These are phyloP conservation scores for Rutilus rutilus DNA, from an alignment of 2,113 vertebrate genomes.

Conservation along the genomic window DNA sequence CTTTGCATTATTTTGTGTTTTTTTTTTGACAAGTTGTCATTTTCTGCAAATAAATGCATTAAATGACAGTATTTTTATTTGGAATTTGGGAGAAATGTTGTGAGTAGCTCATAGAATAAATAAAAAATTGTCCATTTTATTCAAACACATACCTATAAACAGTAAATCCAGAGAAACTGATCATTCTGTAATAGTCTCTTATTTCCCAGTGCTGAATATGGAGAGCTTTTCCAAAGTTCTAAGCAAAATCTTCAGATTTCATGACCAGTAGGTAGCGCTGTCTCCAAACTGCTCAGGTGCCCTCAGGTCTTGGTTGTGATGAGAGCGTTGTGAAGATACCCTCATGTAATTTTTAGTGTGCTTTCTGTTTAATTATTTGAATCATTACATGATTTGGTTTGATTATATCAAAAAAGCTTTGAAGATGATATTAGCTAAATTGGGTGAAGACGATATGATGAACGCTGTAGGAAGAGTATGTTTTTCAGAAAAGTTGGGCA, in stretches of 20 bases:
- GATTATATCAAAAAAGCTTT: background rate
- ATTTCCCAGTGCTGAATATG: too few relatives aligned
- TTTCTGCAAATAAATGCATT: background rate
- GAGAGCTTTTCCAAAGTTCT: background rate
- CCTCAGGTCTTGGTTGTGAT: background rate
- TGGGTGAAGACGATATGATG: background rate
- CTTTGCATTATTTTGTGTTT: background rate
- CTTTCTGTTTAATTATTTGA: background rate
- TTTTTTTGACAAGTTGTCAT: background rate
- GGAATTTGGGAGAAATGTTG: background rate
- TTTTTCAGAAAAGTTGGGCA: background rate
- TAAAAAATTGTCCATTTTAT: background rate
- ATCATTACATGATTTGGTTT: background rate
- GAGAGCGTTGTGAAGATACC: background rate
- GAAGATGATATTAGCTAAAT: background rate
- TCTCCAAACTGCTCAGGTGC: background rate
- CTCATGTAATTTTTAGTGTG: background rate
- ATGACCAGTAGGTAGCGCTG: background rate
- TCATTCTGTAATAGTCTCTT: too few relatives aligned
- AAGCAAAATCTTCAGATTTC: background rate
- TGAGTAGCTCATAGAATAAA: background rate
- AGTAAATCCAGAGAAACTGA: too few relatives aligned
- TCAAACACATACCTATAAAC: too few relatives aligned
- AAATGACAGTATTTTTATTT: background rate
- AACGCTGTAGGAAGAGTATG: background rate